Evolutionary conservation across 2,113 vertebrate genomes (phyloP).

Genomic region (Microcebus lehilahytsara): DNA sequence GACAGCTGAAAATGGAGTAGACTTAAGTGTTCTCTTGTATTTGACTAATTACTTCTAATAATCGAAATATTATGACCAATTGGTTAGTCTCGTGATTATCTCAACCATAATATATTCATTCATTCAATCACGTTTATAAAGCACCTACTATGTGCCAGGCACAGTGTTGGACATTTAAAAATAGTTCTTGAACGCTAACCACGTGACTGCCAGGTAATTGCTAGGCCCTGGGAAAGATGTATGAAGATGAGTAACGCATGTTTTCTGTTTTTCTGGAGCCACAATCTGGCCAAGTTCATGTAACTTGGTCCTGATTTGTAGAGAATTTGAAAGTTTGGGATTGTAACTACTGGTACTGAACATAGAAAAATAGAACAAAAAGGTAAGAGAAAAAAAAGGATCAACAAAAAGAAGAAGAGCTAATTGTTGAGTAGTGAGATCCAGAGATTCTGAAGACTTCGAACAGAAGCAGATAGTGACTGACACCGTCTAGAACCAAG

Average conservation of each 20-base stretch:
- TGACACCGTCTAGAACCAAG: fast-evolving
- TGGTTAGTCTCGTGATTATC: not conserved
- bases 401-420: not conserved
- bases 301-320: not conserved
- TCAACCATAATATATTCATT: not conserved
- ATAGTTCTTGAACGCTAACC: not conserved
- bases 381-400: not conserved
- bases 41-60: not conserved
- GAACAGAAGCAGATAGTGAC: not conserved
- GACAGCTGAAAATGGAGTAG: not conserved
- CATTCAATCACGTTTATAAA: not conserved
- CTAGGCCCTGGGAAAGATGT: not conserved
- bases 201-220: not conserved
- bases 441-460: not conserved
- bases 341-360: not conserved
- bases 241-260: not conserved
- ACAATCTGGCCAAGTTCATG: not conserved
- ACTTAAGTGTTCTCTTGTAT: not conserved
- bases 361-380: not conserved
- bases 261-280: not conserved
- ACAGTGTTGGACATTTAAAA: not conserved
- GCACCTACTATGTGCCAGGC: not conserved
- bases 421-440: not conserved
- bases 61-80: not conserved
- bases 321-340: not conserved